Percentiles rank a stretch among this genome's conserved stretches.
Evolutionary conservation across 2,888 invertebrate species (phyloP).

Genomic region (Chloroclystis v-ata): DNA sequence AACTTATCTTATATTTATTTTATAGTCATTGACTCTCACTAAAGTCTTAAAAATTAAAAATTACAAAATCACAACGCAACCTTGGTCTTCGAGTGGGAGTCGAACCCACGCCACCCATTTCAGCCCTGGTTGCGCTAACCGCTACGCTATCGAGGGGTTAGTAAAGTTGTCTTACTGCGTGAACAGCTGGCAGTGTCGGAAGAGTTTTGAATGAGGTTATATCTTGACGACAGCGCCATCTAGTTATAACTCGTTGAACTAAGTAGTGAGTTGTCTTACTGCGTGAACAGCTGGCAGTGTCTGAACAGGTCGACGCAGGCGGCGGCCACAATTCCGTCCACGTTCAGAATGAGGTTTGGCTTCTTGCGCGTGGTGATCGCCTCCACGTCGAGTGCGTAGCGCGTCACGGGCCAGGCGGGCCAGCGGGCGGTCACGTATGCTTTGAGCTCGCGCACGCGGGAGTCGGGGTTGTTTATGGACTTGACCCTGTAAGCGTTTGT

Average conservation of each 20-base stretch:
- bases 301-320: slow-evolving; percentile 97
- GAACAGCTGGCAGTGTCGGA: neutral
- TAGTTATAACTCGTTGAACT: too few relatives aligned
- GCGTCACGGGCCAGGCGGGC: slow-evolving; percentile 94
- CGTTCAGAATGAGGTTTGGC: slow-evolving; percentile 99
- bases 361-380: slow-evolving; percentile 99
- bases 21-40: too few relatives aligned
- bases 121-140: too few relatives aligned
- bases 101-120: too few relatives aligned
- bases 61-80: too few relatives aligned
- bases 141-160: too few relatives aligned
- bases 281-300: slow-evolving; percentile 95
- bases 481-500: slow-evolving; percentile 76
- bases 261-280: too few relatives aligned
- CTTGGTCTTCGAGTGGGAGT: too few relatives aligned
- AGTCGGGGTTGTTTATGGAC: slow-evolving; percentile 98
- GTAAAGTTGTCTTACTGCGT: neutral
- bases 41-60: too few relatives aligned
- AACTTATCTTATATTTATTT: too few relatives aligned
- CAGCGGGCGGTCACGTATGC: slow-evolving; percentile 96
- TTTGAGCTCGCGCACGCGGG: slow-evolving; percentile 97
- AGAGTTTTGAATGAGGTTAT: too few relatives aligned
- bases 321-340: slow-evolving; percentile 98
- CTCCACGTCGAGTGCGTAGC: slow-evolving; percentile 98
- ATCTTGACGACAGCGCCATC: neutral